phyloP scores from a whole-genome alignment of 2,113 vertebrate genomes.

The Urocynchramus pylzowi region DNA sequence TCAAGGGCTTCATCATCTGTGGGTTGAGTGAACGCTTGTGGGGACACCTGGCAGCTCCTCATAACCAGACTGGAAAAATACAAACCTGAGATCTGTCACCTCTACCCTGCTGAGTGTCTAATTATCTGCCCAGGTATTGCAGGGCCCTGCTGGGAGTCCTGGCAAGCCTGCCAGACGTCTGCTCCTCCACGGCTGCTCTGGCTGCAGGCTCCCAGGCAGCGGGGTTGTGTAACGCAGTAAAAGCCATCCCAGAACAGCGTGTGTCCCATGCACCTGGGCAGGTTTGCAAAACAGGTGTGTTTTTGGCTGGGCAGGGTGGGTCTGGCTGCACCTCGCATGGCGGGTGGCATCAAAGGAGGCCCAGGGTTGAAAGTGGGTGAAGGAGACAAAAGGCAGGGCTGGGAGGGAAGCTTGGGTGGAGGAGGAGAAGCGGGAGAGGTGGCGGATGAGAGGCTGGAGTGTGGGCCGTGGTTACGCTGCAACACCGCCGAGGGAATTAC shows the following conservation, averaged over 20 bases:
- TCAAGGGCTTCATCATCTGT: neutral
- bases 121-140: neutral
- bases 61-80: neutral
- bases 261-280: neutral
- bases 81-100: neutral
- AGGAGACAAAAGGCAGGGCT: slow-evolving; percentile 63
- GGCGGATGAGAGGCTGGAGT: slow-evolving; percentile 22
- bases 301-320: slow-evolving; percentile 49
- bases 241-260: neutral
- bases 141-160: neutral
- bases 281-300: slow-evolving; percentile 45
- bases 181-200: neutral
- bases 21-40: neutral
- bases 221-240: neutral
- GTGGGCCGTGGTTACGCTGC: neutral
- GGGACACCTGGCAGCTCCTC: neutral
- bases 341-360: slow-evolving; percentile 59
- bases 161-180: neutral
- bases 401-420: slow-evolving; percentile 62
- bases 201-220: neutral
- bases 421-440: slow-evolving; percentile 37
- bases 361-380: slow-evolving; percentile 54
- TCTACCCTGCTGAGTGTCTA: neutral
- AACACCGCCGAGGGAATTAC: neutral
- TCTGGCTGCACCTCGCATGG: neutral